These are phyloP conservation scores for Drosophila kuntzei DNA, from an alignment of 2,888 invertebrate genomes.

Conservation along the genomic window DNA sequence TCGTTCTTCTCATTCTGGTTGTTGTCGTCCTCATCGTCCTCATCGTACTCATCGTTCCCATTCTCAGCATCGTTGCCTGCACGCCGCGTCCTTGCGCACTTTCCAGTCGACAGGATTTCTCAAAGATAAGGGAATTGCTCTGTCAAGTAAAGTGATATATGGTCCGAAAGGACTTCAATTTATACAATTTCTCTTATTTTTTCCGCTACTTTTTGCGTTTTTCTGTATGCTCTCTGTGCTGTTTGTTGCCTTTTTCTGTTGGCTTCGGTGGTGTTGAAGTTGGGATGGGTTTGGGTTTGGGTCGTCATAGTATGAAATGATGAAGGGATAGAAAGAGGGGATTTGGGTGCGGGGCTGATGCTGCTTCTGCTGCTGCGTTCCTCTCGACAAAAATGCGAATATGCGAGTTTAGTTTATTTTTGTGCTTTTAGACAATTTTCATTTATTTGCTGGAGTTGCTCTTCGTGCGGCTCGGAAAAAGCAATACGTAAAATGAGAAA, in stretches of 20 bases:
- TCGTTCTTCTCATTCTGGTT: slow-evolving; percentile 59
- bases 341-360: slow-evolving; percentile 47
- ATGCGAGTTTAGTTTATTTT: slow-evolving; percentile 83
- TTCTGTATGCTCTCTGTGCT: slow-evolving; percentile 65
- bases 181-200: slow-evolving; percentile 84
- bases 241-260: slow-evolving; percentile 71
- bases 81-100: slow-evolving; percentile 79
- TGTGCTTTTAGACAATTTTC: slow-evolving; percentile 82
- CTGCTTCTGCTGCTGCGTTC: slow-evolving; percentile 42
- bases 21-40: slow-evolving; percentile 49
- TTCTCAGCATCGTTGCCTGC: slow-evolving; percentile 29
- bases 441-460: slow-evolving; percentile 70
- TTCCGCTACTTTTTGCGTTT: slow-evolving; percentile 82
- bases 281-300: slow-evolving; percentile 32
- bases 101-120: slow-evolving; percentile 85
- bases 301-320: not conserved
- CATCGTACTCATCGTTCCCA: slow-evolving; percentile 5
- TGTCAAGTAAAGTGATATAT: slow-evolving; percentile 90
- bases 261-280: slow-evolving; percentile 53
- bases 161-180: slow-evolving; percentile 87
- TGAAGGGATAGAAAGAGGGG: not conserved
- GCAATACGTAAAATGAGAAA: slow-evolving; percentile 80
- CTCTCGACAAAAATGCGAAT: slow-evolving; percentile 82
- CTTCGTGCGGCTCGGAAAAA: slow-evolving; percentile 48
- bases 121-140: slow-evolving; percentile 89